A percentile compares a stretch with the other conserved stretches of the same genome.
Evolutionary conservation across 2,888 invertebrate species (phyloP).

Genomic region (Chrysina gloriosa): DNA sequence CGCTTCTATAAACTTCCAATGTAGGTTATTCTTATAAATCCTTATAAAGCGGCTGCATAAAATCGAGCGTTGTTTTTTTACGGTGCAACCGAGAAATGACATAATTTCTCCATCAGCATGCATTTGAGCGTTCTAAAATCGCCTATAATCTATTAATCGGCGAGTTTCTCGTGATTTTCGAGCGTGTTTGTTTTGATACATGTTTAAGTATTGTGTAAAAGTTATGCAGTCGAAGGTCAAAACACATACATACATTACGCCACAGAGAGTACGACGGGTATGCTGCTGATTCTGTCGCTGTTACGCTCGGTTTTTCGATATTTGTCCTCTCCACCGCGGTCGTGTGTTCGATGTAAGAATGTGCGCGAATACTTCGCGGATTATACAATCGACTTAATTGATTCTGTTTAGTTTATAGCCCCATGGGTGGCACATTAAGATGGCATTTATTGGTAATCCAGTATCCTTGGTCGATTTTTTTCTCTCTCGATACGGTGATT

Average conservation of each 20-base stretch:
- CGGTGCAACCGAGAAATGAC: neutral
- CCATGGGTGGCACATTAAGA: constrained; percentile 23
- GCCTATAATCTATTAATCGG: neutral
- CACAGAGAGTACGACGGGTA: neutral
- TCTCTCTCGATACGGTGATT: constrained; percentile 6
- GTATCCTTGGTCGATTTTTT: constrained; percentile 30
- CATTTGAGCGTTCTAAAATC: neutral
- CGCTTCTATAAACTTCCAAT: no score
- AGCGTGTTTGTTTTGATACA: constrained; percentile 17
- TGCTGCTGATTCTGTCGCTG: neutral
- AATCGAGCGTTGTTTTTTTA: neutral
- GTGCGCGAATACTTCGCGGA: constrained; percentile 18
- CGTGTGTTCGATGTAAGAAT: constrained; percentile 6
- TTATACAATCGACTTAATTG: constrained; percentile 32
- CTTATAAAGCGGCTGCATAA: neutral
- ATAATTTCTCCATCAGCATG: neutral
- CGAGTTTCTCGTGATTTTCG: neutral
- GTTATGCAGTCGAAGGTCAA: constrained; percentile 11
- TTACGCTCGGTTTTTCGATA: neutral
- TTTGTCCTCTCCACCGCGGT: neutral
- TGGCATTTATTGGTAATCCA: constrained; percentile 27
- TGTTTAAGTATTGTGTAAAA: constrained; percentile 4
- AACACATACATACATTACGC: neutral
- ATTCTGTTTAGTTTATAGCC: constrained; percentile 31
- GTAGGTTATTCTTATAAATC: neutral